These are phyloP conservation scores for Lagenorhynchus albirostris DNA, from an alignment of 2,113 vertebrate species.

Conservation along the genomic window DNA sequence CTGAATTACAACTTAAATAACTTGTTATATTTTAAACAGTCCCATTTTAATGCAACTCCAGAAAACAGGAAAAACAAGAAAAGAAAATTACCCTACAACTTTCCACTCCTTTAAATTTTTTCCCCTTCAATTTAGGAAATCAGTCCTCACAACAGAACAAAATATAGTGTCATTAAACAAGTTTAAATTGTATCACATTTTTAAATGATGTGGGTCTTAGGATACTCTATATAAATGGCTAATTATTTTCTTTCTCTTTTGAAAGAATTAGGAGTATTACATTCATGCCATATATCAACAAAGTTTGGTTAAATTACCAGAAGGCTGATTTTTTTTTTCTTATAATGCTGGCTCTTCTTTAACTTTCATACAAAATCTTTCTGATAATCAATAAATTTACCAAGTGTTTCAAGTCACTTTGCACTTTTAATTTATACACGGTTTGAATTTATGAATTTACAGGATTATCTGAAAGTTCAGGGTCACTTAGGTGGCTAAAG, in stretches of 20 bases:
- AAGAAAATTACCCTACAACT: not conserved
- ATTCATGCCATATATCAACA: not conserved
- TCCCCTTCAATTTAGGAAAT: not conserved
- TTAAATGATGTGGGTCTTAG: not conserved
- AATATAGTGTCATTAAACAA: not conserved
- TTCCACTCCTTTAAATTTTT: slow-evolving; percentile 11
- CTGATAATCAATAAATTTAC: not conserved
- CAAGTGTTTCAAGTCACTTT: slow-evolving; percentile 25
- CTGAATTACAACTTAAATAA: slow-evolving; percentile 34
- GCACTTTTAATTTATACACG: not conserved
- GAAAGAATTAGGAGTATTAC: not conserved
- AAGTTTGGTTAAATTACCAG: not conserved
- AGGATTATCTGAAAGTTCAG: slow-evolving; percentile 24
- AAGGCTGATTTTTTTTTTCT: not conserved
- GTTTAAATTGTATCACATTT: slow-evolving; percentile 27
- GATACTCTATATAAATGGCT: not conserved
- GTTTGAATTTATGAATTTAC: slow-evolving; percentile 24
- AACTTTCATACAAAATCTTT: slow-evolving; percentile 19
- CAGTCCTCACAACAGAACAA: not conserved
- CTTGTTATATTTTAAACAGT: not conserved
- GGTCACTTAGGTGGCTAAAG: slow-evolving; percentile 56
- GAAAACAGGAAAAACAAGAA: not conserved
- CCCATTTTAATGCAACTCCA: not conserved
- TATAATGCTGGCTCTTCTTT: not conserved
- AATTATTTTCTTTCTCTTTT: not conserved